Evolutionary conservation across 2,888 invertebrate species (phyloP), one percentile per base, ranked within the genome.

Genomic region (Scaptomyza reducta): DNA sequence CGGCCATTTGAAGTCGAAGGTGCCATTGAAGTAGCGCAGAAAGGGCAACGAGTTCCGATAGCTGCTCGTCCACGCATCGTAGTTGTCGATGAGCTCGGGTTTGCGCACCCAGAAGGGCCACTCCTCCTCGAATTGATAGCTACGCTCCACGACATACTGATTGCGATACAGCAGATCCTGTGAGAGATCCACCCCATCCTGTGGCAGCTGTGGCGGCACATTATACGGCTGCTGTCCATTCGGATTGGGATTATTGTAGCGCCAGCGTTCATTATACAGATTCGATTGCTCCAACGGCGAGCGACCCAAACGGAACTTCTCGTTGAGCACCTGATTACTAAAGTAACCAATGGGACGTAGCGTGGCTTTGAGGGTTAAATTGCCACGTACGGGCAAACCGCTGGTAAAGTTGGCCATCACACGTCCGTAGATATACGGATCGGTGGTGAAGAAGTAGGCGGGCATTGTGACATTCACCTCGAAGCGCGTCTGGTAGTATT

Each of bases 381-480:
- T 98, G 9, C 98, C 98, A 35, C 93, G 93, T 0, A 98, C 97
- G 0, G 98, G 97, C 27, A 96, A 96, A 1, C 98, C 98, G 65
- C 97, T 97, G 1, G 98, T 98, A 90, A 98, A 98, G 94, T 99
- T 99, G 0, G 98, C 98, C 94, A 97, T 96, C 2, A 99, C 94
- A 1, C 95, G 94, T 0, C 98, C 99, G 88, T 95, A 94, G 88
- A 99, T 95, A 88, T 93, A 97, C 10, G 93, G 94, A 83, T 97
- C 97, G 22, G 96, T 96, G 86, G 96, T 96, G 91, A 98, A 96
- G 92, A 98, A 96, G 91, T 97, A 98, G 0, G 98, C 96, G 0
- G 98, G 97, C 96, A 98, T 97, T 0, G 97, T 98, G 0, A 99
- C 97, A 91, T 98, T 98, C 42, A 95, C 95, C 93, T 98, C 98